A percentile compares a stretch with the other conserved stretches of the same genome.
These are phyloP conservation scores for Mechanitis messenoides DNA, from an alignment of 2,888 invertebrate genomes.

Conservation along the genomic window DNA sequence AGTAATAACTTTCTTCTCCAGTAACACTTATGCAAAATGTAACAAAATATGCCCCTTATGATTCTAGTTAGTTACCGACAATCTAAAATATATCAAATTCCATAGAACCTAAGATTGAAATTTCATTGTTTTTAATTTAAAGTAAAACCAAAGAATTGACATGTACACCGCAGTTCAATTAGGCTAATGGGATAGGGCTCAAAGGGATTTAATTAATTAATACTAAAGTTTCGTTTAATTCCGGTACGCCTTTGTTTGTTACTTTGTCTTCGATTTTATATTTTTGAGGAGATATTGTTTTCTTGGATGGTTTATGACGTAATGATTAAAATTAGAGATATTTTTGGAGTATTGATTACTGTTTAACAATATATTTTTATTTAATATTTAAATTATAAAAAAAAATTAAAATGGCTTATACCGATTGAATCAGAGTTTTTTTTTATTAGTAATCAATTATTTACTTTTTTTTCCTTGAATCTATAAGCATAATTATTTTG, in stretches of 20 bases:
- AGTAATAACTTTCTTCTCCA: slow-evolving; percentile 31
- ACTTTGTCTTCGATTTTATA: slow-evolving; percentile 41
- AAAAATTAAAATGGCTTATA: too few species aligned
- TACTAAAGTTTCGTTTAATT: slow-evolving; percentile 72
- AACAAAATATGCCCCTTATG: slow-evolving; percentile 62
- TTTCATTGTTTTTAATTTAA: slow-evolving; percentile 25
- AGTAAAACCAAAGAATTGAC: slow-evolving; percentile 69
- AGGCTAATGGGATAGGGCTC: slow-evolving; percentile 73
- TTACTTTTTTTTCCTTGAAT: too few species aligned
- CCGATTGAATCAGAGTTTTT: too few species aligned
- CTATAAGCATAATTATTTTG: too few species aligned
- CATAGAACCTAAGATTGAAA: slow-evolving; percentile 30
- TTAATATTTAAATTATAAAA: too few species aligned
- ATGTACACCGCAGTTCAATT: slow-evolving; percentile 76
- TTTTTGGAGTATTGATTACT: slow-evolving; percentile 3
- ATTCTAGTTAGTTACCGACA: slow-evolving; percentile 39
- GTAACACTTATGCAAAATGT: slow-evolving; percentile 65
- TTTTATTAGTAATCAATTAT: too few species aligned
- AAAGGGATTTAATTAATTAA: slow-evolving; percentile 76
- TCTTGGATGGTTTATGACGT: slow-evolving; percentile 9
- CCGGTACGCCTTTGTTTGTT: slow-evolving; percentile 68
- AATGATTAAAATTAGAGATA: too few species aligned
- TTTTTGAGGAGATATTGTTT: slow-evolving; percentile 19
- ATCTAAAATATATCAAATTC: slow-evolving; percentile 30
- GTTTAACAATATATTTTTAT: background rate